Conservation (phyloP, 2,113 vertebrate genomes). For the Tachuris rubrigastra region DNA sequence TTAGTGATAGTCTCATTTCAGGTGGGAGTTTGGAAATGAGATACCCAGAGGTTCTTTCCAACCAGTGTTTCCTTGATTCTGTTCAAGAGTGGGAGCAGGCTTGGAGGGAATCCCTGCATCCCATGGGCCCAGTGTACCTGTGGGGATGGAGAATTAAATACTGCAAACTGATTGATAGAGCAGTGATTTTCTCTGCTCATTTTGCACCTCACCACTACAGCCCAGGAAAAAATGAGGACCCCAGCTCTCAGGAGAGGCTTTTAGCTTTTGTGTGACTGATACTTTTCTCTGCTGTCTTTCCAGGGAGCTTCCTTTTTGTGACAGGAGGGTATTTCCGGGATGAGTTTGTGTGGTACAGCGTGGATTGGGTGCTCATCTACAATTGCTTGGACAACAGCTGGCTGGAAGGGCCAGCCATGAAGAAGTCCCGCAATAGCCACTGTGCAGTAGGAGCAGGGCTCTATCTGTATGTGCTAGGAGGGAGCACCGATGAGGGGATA, state of each 20-base stretch:
- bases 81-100: neutral
- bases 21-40: neutral
- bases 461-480: conserved; percentile 82
- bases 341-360: conserved; percentile 84
- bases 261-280: neutral
- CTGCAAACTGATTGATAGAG: neutral
- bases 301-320: conserved; percentile 78
- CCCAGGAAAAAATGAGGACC: neutral
- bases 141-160: neutral
- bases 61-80: neutral
- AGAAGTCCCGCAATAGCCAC: conserved; percentile 83
- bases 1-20: neutral
- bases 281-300: neutral
- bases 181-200: neutral
- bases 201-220: neutral
- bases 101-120: neutral
- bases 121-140: neutral
- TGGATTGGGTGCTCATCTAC: conserved; percentile 87
- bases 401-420: conserved; percentile 83
- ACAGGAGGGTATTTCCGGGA: conserved; percentile 88
- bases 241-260: neutral
- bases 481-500: conserved; percentile 81
- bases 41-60: neutral
- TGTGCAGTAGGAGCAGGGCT: conserved; percentile 79
- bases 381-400: conserved; percentile 77